Evolutionary conservation across 35 echinoderm and acorn worm genomes (phyloP).

Genomic region (Apostichopus japonicus): DNA sequence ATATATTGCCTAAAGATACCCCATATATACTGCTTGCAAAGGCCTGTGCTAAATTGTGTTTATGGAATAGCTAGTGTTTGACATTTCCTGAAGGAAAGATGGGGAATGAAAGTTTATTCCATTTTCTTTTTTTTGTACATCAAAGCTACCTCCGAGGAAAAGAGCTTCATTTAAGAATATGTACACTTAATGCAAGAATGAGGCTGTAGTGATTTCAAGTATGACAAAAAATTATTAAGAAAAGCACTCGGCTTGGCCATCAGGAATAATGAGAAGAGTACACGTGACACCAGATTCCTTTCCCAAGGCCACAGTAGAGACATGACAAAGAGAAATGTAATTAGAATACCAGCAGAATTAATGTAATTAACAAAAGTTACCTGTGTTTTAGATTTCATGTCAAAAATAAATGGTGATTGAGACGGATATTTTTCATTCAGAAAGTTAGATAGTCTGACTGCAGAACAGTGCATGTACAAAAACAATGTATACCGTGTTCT

Average conservation of each 20-base stretch:
- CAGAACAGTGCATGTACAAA: too few relatives aligned
- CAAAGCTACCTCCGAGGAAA: not conserved
- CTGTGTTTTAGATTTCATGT: not conserved
- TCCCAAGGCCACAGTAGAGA: not conserved
- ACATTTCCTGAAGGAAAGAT: not conserved
- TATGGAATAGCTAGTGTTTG: conserved; percentile 19
- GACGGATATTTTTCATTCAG: too few relatives aligned
- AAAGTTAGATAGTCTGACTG: too few relatives aligned
- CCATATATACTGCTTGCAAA: not conserved
- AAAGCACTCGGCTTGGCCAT: not conserved
- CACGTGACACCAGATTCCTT: not conserved
- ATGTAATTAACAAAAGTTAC: conserved; percentile 10
- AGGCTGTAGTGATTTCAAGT: conserved; percentile 17
- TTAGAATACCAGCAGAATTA: conserved; percentile 3
- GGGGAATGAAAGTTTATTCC: not conserved
- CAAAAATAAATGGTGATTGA: too few relatives aligned
- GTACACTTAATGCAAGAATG: conserved; percentile 10
- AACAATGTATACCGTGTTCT: too few relatives aligned
- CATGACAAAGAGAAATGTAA: not conserved
- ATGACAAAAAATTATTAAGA: conserved; percentile 5
- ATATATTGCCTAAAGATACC: not conserved
- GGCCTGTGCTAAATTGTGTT: not conserved
- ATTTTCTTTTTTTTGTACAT: not conserved
- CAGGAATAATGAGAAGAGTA: conserved; percentile 4
- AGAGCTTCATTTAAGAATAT: not conserved